Conservation (phyloP, 1,140 invertebrate genomes). For the Zaprionus gabonicus region DNA sequence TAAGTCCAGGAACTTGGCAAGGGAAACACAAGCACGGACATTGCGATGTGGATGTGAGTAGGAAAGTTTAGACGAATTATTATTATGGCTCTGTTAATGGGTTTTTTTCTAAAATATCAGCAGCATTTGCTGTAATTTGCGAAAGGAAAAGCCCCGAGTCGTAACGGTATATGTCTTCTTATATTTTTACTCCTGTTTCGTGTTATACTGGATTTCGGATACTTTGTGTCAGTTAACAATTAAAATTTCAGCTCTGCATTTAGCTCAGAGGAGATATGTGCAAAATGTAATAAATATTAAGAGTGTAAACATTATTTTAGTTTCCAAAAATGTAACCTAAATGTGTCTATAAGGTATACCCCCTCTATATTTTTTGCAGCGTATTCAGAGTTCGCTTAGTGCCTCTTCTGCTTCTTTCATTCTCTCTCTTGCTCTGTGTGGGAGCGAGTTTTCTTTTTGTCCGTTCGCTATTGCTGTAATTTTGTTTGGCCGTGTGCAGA, state of each 20-base stretch:
- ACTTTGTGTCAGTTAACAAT: not conserved
- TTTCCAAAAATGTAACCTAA: too few relatives aligned
- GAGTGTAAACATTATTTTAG: too few relatives aligned
- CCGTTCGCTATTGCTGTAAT: conserved; percentile 74
- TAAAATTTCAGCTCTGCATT: not conserved
- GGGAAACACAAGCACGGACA: not conserved
- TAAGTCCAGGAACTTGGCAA: not conserved
- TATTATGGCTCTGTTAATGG: conserved; percentile 41
- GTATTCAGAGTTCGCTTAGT: conserved; percentile 18
- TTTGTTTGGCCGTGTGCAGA: conserved; percentile 59
- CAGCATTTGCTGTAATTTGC: conserved; percentile 27
- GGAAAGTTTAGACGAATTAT: conserved; percentile 42
- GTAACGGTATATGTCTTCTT: not conserved
- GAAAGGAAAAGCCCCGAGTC: conserved; percentile 4
- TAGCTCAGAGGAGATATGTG: not conserved
- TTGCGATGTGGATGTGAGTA: conserved; percentile 2
- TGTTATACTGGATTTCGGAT: too few relatives aligned
- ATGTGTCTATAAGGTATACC: too few relatives aligned
- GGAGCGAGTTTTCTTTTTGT: conserved; percentile 65
- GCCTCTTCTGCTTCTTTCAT: not conserved
- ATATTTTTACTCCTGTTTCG: not conserved
- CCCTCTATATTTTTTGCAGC: not conserved
- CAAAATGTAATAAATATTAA: not conserved
- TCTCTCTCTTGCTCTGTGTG: conserved; percentile 3
- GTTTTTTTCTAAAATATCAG: conserved; percentile 43